Evolutionary conservation across 2,888 invertebrate genomes (phyloP).

Genomic region (Biston betularia): DNA sequence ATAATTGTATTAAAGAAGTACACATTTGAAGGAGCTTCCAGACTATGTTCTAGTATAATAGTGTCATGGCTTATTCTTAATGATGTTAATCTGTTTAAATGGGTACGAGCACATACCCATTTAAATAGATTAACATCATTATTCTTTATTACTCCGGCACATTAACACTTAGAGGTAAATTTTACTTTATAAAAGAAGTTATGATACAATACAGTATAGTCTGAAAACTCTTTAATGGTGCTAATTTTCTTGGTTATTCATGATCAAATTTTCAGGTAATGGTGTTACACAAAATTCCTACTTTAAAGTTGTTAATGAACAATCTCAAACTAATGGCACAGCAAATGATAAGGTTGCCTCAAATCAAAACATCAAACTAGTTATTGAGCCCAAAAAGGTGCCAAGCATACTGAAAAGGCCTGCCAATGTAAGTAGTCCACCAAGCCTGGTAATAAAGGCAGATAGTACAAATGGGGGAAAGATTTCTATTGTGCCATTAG

Average conservation of each 20-base stretch:
- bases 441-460: conserved; percentile 57
- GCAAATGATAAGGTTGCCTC: conserved; percentile 49
- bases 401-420: conserved; percentile 67
- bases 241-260: neutral
- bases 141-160: no score
- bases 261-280: conserved; percentile 57
- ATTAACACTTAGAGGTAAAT: no score
- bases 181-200: neutral
- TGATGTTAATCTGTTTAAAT: no score
- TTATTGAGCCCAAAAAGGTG: conserved; percentile 65
- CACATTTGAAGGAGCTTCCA: neutral
- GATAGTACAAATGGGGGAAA: conserved; percentile 66
- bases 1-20: neutral
- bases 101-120: neutral
- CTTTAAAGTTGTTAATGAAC: conserved; percentile 79
- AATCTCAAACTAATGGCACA: conserved; percentile 51
- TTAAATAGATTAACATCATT: no score
- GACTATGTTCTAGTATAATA: neutral
- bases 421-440: conserved; percentile 49
- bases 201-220: neutral
- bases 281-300: conserved; percentile 64
- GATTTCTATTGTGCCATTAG: conserved; percentile 66
- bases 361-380: conserved; percentile 60
- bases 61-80: neutral
- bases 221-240: neutral